Evolutionary conservation across 2,113 vertebrate species (phyloP).

Genomic region (Colossoma macropomum): DNA sequence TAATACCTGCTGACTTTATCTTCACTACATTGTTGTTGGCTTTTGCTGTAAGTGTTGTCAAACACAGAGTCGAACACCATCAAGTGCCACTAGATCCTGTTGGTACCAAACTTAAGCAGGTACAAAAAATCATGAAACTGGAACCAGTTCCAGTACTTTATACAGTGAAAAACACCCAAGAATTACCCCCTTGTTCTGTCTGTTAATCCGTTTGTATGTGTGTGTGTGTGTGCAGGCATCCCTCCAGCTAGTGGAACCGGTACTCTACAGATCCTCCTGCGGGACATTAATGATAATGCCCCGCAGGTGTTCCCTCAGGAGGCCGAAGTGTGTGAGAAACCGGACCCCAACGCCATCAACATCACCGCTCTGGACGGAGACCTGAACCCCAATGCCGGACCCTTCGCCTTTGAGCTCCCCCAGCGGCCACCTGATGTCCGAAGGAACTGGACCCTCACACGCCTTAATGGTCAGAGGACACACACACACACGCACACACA

Average conservation of each 20-base stretch:
- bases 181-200: conserved; percentile 7
- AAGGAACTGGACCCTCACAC: conserved; percentile 95
- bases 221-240: conserved; percentile 76
- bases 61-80: too few relatives aligned
- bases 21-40: too few relatives aligned
- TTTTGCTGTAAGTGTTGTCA: too few relatives aligned
- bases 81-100: too few relatives aligned
- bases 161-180: too few relatives aligned
- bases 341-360: conserved; percentile 93
- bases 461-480: conserved; percentile 84
- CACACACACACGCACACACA: not conserved
- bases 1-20: too few relatives aligned
- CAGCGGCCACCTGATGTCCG: conserved; percentile 83
- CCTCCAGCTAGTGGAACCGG: conserved; percentile 93
- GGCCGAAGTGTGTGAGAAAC: conserved; percentile 90
- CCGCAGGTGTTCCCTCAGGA: conserved; percentile 92
- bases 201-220: conserved; percentile 9
- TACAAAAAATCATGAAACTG: too few relatives aligned
- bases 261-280: conserved; percentile 90
- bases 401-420: conserved; percentile 93
- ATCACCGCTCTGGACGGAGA: conserved; percentile 95
- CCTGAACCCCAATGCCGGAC: conserved; percentile 93
- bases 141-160: too few relatives aligned
- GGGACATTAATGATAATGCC: conserved; percentile 97
- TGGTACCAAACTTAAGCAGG: too few relatives aligned